Evolutionary conservation across 2,113 vertebrate genomes (phyloP), one percentile per base, ranked within the genome.

Genomic region (Macquaria australasica): DNA sequence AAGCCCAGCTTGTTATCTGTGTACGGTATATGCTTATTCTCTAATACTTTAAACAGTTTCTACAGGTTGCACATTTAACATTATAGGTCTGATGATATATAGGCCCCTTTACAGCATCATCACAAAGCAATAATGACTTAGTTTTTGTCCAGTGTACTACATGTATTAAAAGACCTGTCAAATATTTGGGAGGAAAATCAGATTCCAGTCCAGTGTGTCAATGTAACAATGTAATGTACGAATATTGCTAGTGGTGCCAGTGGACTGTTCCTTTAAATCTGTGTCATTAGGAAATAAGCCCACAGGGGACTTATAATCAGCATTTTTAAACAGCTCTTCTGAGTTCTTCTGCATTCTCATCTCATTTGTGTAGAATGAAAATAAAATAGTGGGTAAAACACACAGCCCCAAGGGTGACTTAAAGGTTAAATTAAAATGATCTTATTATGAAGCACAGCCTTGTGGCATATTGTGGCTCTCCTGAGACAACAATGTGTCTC

Each of bases 201-300:
- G n/a, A 82, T 69, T 55, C 5, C 3, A 56, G 4, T 53, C 10
- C 3, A 50, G 4, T 63, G 51, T 58, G 55, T 45, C 3, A 48
- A 48, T 48, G 39, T 41, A 41, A 1, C 39, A 41, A 41, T 41
- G 39, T 3, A 43, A 43, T 43, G 41, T 43, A 41, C 21, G 12
- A n/a, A 16, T 21, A 60, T 43, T 25, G 9, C 66, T 67, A 8
- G 12, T 68, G 8, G 28, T 37, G 41, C 7, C 1, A 25, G 25
- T 20, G 16, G 25, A 68, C 58, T 73, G n/a, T 34, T 41, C 50
- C 12, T 31, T 50, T 43, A 73, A 73, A 62, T 41, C 20, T 15
- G 5, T 28, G 9, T 55, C 11, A 62, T 69, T 23, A 21, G n/a
- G 75, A 50, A 85, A 74, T 59, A 59, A 64, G n/a, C 53, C 74